Evolutionary conservation across 1,140 invertebrate species (phyloP), one percentile per base, ranked within the genome.

Genomic region (Melitaea cinxia): DNA sequence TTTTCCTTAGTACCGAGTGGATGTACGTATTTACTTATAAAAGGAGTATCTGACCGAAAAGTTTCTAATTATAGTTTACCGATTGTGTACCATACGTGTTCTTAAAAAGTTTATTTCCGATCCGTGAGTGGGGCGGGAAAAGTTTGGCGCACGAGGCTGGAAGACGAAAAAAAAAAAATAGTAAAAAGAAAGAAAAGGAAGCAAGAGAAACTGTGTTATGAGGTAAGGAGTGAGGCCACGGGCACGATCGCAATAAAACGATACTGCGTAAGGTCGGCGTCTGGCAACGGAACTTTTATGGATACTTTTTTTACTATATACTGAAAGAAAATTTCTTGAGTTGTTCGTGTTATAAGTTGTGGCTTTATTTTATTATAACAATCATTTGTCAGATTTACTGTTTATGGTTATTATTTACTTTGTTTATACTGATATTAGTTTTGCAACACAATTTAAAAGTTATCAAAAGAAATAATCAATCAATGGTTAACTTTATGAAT

Each of bases 221-320:
- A 85, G 87, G 87, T 88, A 88, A 89, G 76, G 72, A 82, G 78
- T 68, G 77, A 77, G 84, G 87, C 83, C 81, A 84, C 58, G 82
- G 83, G 75, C 80, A 78, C 77, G 82, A 73, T 82, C 68, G 83
- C 78, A 89, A 88, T 87, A 88, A 88, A 88, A 89, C 80, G 80
- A 88, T 80, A 83, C 82, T 79, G 80, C 82, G 84, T 89, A 79
- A 83, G 83, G 83, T 82, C 82, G 83, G 66, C 77, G 63, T 49
- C 61, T 63, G 67, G 68, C 70, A 64, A 69, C 57, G 72, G 59
- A 77, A 82, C 73, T 80, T 83, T 81, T 80, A 69, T 67, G 54
- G 61, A 49, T 65, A 72, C 69, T 76, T 76, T 77, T 73, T 70
- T 70, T 54, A 69, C 54, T 77, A 69, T 65, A 68, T 62, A 53